Evolutionary conservation across 2,888 invertebrate species (phyloP).

Genomic region (Spodoptera littoralis): DNA sequence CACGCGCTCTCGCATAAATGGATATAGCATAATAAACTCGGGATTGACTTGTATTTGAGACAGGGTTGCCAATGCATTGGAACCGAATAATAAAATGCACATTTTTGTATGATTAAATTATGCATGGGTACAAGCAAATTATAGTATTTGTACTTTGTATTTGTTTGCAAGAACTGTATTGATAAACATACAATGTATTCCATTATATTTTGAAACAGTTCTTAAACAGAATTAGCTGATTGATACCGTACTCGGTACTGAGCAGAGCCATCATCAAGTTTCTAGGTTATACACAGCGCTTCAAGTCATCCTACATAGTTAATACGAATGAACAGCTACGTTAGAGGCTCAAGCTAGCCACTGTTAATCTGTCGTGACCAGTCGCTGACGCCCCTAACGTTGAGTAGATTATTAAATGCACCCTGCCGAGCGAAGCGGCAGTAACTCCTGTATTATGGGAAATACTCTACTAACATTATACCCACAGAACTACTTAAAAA

Average conservation of each 20-base stretch:
- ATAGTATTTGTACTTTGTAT: too few relatives aligned
- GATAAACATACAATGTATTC: too few relatives aligned
- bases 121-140: too few relatives aligned
- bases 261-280: not conserved
- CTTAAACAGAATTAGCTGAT: too few relatives aligned
- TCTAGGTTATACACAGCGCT: not conserved
- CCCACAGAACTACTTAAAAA: slow-evolving; percentile 25
- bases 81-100: slow-evolving; percentile 1
- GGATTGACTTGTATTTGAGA: slow-evolving; percentile 79
- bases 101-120: not conserved
- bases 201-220: too few relatives aligned
- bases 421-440: slow-evolving; percentile 69
- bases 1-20: slow-evolving; percentile 84
- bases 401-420: slow-evolving; percentile 82
- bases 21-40: slow-evolving; percentile 82
- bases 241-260: not conserved
- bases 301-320: slow-evolving; percentile 15
- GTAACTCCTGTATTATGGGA: slow-evolving; percentile 45
- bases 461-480: slow-evolving; percentile 37
- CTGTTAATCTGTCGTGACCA: slow-evolving; percentile 50
- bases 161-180: too few relatives aligned
- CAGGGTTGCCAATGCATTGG: slow-evolving; percentile 62
- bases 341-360: slow-evolving; percentile 24
- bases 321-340: slow-evolving; percentile 24
- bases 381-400: slow-evolving; percentile 64